Evolutionary conservation across 2,113 vertebrate genomes (phyloP), one percentile per base, ranked within the genome.

Genomic region (Genyomyrus donnyi): DNA sequence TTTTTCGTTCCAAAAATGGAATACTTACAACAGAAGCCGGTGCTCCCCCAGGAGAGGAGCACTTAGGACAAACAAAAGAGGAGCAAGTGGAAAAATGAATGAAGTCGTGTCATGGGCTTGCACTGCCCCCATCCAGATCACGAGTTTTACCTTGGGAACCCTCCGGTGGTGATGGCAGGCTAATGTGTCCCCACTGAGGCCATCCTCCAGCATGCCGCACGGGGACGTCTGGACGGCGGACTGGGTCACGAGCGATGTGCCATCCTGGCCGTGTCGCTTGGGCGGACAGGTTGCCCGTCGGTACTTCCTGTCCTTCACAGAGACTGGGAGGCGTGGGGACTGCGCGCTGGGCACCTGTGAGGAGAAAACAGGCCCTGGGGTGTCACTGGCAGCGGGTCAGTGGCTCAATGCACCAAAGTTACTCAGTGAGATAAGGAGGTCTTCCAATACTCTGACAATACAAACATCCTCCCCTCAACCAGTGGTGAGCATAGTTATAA

Each of bases 201-300:
- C 97, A 91, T 99, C 97, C 66, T 99, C 97, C 11, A 96, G 95
- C 93, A 98, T 94, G 94, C 96, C 94, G 91, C 97, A 97, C 15
- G 97, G 95, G 17, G 97, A 97, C 0, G 97, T 92, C 0, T 97
- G 95, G 89, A 96, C 95, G 92, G 96, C 95, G 91, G 97, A 93
- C 94, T 97, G 97, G n/a, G 97, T 96, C 93, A 97, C 94, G 87
- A 98, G 96, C 93, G 99, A 94, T 97, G 97, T 97, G 94, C 98
- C 98, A 0, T 99, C 97, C 0, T 99, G 98, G 94, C 98, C 99
- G 94, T 99, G 97, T 92, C 98, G 95, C 94, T 99, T 99, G 93
- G 97, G 96, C 91, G 98, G 93, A 19, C 97, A 97, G 3, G 97
- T 97, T 42, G 96, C 70, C 87, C 96, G 97, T 49, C 97, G 98